A percentile compares a stretch with the other conserved stretches of the same genome.
Evolutionary conservation across 2,888 invertebrate species (phyloP).

Genomic region (Spisula subtruncata): DNA sequence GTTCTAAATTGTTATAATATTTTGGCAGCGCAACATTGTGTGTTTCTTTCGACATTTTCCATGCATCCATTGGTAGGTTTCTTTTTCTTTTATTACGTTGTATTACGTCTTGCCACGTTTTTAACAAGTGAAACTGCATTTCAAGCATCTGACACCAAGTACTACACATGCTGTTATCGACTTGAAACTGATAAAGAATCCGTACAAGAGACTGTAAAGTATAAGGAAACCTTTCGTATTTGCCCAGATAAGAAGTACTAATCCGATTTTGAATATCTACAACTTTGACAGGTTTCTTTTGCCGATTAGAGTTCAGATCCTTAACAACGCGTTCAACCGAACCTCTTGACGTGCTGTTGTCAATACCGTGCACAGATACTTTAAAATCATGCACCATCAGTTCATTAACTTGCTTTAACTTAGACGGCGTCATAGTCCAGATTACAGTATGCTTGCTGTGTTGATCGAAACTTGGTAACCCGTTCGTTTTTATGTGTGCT

Average conservation of each 20-base stretch:
- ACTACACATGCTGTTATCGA: neutral
- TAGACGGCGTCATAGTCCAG: neutral
- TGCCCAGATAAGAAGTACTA: neutral
- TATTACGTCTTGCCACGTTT: neutral
- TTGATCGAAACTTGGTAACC: conserved; percentile 13
- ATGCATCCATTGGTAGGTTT: neutral
- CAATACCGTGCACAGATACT: conserved; percentile 17
- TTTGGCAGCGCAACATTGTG: conserved; percentile 3
- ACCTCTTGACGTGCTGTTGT: neutral
- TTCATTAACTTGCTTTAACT: neutral
- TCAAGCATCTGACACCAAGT: conserved; percentile 24
- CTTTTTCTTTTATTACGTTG: neutral
- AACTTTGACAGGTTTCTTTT: neutral
- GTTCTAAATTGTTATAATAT: neutral
- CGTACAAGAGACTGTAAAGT: neutral
- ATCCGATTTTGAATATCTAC: neutral
- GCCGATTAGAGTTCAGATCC: neutral
- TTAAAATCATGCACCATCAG: neutral
- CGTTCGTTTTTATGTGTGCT: neutral
- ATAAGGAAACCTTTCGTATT: conserved; percentile 3
- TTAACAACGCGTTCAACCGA: neutral
- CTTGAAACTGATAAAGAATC: neutral
- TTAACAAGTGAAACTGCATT: neutral
- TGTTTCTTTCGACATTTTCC: neutral
- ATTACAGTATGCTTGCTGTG: conserved; percentile 5